Conservation (phyloP, 2,797 vertebrate species). For the Sebastes paucispinis region DNA sequence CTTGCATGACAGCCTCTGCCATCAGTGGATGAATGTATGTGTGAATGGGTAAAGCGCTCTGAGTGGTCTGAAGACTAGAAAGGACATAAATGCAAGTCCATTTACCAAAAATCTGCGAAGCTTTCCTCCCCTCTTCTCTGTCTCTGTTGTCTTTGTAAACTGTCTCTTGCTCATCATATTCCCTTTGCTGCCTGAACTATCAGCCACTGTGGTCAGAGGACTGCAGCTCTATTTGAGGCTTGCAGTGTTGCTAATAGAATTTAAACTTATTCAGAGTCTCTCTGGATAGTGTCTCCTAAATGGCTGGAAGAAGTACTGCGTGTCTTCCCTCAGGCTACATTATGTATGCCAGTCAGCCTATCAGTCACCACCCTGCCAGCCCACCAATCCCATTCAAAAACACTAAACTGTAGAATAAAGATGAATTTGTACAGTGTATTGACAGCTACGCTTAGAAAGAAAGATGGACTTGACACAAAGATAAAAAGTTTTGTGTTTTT, state of each 20-base stretch:
- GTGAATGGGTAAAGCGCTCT: too few species aligned
- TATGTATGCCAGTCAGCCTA: conserved; percentile 19
- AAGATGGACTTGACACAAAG: conserved; percentile 32
- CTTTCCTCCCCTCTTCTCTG: too few species aligned
- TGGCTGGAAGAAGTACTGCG: not conserved
- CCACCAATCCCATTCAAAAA: conserved; percentile 15
- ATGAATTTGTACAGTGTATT: conserved; percentile 10
- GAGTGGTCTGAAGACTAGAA: too few species aligned
- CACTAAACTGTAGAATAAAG: conserved; percentile 25
- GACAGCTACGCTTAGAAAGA: conserved; percentile 28
- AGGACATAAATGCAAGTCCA: too few species aligned
- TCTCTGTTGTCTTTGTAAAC: too few species aligned
- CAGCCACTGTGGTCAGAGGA: not conserved
- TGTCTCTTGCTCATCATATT: not conserved
- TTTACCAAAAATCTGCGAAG: too few species aligned
- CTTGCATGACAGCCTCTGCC: too few species aligned
- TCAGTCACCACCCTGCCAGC: conserved; percentile 21
- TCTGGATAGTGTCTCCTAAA: conserved; percentile 8
- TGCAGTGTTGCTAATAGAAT: not conserved
- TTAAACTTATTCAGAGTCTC: not conserved
- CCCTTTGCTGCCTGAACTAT: not conserved
- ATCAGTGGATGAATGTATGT: too few species aligned
- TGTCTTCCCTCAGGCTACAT: conserved; percentile 5
- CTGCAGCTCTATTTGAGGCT: not conserved
- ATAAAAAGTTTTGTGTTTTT: conserved; percentile 24